Conservation (phyloP, 1,140 invertebrate species). For the Dreissena polymorpha region DNA sequence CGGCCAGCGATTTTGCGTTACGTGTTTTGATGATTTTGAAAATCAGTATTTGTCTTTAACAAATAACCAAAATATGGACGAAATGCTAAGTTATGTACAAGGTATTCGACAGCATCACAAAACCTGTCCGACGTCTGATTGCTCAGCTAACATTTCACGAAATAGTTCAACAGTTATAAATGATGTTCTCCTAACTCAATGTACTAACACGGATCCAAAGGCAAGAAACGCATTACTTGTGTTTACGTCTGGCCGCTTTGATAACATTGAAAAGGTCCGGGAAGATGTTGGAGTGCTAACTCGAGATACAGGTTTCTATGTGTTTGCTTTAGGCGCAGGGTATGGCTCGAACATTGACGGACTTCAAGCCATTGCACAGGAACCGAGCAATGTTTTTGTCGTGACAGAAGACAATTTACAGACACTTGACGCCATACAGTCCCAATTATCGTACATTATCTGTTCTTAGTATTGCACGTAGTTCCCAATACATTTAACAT, state of each 20-base stretch:
- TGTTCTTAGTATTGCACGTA: too few species aligned
- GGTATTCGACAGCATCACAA: not conserved
- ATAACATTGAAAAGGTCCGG: not conserved
- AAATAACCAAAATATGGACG: too few species aligned
- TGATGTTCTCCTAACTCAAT: not conserved
- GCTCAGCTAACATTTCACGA: not conserved
- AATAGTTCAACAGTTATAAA: not conserved
- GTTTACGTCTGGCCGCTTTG: not conserved
- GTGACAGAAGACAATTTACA: too few species aligned
- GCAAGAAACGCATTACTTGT: constrained; percentile 10
- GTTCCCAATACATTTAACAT: too few species aligned
- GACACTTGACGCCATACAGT: too few species aligned
- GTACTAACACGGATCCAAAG: not conserved
- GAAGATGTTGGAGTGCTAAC: constrained; percentile 6
- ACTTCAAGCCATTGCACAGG: too few species aligned
- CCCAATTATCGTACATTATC: too few species aligned
- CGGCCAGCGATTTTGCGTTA: too few species aligned
- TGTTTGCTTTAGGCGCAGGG: too few species aligned
- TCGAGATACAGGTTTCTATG: too few species aligned
- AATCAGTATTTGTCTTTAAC: not conserved
- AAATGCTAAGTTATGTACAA: not conserved
- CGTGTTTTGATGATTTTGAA: not conserved
- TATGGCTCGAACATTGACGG: too few species aligned
- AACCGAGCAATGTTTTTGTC: too few species aligned
- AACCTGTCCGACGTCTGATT: not conserved